Conservation (phyloP, 2,888 invertebrate genomes). For the Sepiola atlantica region DNA sequence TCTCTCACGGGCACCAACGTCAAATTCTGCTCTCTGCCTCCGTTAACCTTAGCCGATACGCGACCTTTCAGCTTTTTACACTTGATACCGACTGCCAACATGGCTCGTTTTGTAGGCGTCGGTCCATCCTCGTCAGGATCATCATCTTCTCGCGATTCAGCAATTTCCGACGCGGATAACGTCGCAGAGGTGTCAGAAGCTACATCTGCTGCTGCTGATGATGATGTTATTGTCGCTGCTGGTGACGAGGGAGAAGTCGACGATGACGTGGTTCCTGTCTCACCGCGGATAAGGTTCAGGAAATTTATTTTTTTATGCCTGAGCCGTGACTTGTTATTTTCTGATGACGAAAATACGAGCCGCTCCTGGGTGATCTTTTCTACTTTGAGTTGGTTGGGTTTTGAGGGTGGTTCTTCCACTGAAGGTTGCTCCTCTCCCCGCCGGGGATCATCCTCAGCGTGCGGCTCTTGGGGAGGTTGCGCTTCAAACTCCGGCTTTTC, state of each 20-base stretch:
- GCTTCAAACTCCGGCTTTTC: not conserved
- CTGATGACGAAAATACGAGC: not conserved
- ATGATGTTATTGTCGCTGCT: not conserved
- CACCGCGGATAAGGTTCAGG: slow-evolving; percentile 67
- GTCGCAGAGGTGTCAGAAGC: not conserved
- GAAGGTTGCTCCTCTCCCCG: not conserved
- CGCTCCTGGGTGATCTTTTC: not conserved
- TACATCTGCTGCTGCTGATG: not conserved
- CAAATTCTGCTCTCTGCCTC: not conserved
- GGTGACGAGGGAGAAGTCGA: not conserved
- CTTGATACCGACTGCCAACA: not conserved
- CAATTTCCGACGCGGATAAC: not conserved
- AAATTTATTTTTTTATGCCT: slow-evolving; percentile 71
- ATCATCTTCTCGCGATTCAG: not conserved
- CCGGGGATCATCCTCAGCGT: not conserved
- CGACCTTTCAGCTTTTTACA: not conserved
- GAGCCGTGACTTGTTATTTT: slow-evolving; percentile 53
- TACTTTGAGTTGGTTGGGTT: not conserved
- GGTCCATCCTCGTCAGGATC: not conserved
- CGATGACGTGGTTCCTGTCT: not conserved
- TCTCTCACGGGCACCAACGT: not conserved
- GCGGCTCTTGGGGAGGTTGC: not conserved
- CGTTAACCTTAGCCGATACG: not conserved
- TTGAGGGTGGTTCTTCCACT: not conserved
- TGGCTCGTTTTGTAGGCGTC: not conserved